Evolutionary conservation across 2,113 vertebrate species (phyloP).

Genomic region (Trogon melanurus): DNA sequence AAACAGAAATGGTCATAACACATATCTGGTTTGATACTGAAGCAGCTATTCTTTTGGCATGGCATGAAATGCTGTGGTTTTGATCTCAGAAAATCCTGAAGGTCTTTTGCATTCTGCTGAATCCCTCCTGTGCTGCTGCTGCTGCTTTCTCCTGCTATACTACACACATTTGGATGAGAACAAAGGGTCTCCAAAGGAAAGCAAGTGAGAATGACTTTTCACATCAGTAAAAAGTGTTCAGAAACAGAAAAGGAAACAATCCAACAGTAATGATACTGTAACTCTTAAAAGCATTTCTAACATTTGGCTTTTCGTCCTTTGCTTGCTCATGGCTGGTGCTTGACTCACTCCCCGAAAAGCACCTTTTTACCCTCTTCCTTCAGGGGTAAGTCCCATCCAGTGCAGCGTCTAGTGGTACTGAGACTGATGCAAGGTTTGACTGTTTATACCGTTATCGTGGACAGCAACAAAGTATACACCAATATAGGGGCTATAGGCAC

Average conservation of each 20-base stretch:
- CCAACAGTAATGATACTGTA: background rate
- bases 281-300: background rate
- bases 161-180: background rate
- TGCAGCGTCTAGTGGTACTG: background rate
- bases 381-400: background rate
- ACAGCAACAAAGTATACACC: background rate
- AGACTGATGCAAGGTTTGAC: background rate
- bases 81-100: background rate
- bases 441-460: background rate
- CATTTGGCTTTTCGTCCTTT: background rate
- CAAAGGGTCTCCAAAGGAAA: background rate
- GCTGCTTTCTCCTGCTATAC: background rate
- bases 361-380: background rate
- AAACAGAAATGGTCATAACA: background rate
- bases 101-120: background rate
- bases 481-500: background rate
- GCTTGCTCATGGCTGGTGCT: background rate
- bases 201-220: background rate
- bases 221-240: background rate
- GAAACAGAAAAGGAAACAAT: background rate
- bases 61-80: background rate
- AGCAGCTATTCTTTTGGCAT: background rate
- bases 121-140: background rate
- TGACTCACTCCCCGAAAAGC: background rate
- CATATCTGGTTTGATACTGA: background rate